phyloP scores from a whole-genome alignment of 2,797 vertebrate genomes.

The Fistularia commersonii region DNA sequence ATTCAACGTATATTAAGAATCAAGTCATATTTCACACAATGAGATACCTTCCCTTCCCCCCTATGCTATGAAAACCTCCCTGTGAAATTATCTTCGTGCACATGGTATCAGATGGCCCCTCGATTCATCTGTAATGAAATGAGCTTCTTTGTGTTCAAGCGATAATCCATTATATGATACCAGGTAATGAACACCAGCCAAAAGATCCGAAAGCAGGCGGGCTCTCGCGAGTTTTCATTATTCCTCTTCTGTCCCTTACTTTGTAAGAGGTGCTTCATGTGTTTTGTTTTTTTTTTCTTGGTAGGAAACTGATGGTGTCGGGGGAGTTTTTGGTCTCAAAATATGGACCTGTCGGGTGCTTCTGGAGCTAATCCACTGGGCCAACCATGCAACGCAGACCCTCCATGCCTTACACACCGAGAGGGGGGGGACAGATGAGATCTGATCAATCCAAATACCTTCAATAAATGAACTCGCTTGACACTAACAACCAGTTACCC shows the following conservation, averaged over 20 bases:
- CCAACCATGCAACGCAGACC: slow-evolving; percentile 64
- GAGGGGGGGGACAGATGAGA: slow-evolving; percentile 43
- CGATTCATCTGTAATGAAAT: too few relatives aligned
- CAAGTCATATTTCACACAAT: too few relatives aligned
- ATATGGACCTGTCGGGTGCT: slow-evolving; percentile 75
- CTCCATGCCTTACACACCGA: slow-evolving; percentile 66
- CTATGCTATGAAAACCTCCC: too few relatives aligned
- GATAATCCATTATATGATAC: too few relatives aligned
- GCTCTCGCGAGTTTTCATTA: too few relatives aligned
- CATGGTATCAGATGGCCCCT: too few relatives aligned
- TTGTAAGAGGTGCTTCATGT: not conserved
- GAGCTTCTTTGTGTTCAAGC: too few relatives aligned
- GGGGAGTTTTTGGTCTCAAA: slow-evolving; percentile 65
- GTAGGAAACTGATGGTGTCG: slow-evolving; percentile 68
- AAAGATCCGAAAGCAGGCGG: too few relatives aligned
- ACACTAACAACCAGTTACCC: slow-evolving; percentile 51
- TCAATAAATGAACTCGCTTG: slow-evolving; percentile 33
- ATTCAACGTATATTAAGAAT: too few relatives aligned
- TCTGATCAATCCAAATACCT: slow-evolving; percentile 29
- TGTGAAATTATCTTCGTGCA: too few relatives aligned
- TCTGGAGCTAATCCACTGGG: slow-evolving; percentile 77
- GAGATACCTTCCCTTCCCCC: too few relatives aligned
- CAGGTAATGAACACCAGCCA: too few relatives aligned
- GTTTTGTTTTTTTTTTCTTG: slow-evolving; percentile 5
- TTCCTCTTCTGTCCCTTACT: not conserved